Evolutionary conservation across 2,888 invertebrate genomes (phyloP), one percentile per base, ranked within the genome.

Genomic region (Keiferia lycopersicella): DNA sequence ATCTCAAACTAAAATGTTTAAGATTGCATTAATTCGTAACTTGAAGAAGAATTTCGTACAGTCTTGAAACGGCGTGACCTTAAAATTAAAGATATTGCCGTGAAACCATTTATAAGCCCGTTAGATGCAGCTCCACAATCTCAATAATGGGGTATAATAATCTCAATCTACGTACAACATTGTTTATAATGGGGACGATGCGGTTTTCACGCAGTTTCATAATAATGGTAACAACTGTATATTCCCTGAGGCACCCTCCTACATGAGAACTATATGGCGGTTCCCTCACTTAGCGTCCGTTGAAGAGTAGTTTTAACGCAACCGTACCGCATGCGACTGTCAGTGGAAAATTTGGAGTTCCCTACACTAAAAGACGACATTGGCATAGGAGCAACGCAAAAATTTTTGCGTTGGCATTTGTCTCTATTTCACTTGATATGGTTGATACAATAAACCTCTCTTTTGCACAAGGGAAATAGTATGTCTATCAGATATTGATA

Each of bases 211-310:
- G 58, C 58, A 38, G 20, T 57, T 20, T 39, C 58, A 20, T 59
- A 59, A 59, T 60, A 60, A 60, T 60, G 20, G 60, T 60, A 60
- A 45, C 60, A 60, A 45, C 39, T 10, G 45, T 45, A 14, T 12
- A 53, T 22, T 26, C 38, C 60, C 41, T 45, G 34, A 26, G 60
- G 45, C 39, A 14, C 16, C 11, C 8, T 4, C 60, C 60, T 60
- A 41, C 45, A 48, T 60, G 60, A 26, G 60, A 60, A 60, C 60
- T 26, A 26, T n/a, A n/a, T n/a, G n/a, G n/a, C n/a, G n/a, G n/a
- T n/a, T n/a, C n/a, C n/a, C n/a, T n/a, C n/a, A n/a, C n/a, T n/a
- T n/a, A n/a, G n/a, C n/a, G n/a, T n/a, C n/a, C n/a, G n/a, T n/a
- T n/a, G n/a, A n/a, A n/a, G n/a, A n/a, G n/a, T n/a, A n/a, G n/a